These are phyloP conservation scores for Colletes gigas DNA, from an alignment of 1,140 invertebrate species.

Conservation along the genomic window DNA sequence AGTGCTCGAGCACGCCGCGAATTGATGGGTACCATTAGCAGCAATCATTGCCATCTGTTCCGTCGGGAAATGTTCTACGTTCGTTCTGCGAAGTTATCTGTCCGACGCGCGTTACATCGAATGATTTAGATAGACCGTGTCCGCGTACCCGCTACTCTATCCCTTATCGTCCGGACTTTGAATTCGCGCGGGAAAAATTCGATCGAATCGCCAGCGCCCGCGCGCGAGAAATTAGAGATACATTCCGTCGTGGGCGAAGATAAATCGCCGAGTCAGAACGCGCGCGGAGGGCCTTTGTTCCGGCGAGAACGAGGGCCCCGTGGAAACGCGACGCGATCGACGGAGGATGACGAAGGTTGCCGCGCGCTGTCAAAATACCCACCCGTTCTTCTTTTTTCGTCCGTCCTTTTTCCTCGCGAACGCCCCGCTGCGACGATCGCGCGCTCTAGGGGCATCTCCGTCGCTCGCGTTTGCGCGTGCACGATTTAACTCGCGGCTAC, in stretches of 20 bases:
- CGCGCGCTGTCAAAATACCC: slow-evolving; percentile 75
- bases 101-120: slow-evolving; percentile 25
- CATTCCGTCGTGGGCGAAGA: slow-evolving; percentile 5
- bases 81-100: slow-evolving; percentile 55
- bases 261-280: slow-evolving; percentile 36
- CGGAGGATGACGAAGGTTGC: slow-evolving; percentile 71
- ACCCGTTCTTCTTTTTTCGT: slow-evolving; percentile 49
- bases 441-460: slow-evolving; percentile 24
- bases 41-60: slow-evolving; percentile 64
- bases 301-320: slow-evolving; percentile 20
- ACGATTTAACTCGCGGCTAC: slow-evolving; percentile 53
- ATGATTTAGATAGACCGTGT: slow-evolving; percentile 46
- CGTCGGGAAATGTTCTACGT: slow-evolving; percentile 50
- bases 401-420: slow-evolving; percentile 14
- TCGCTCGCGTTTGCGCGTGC: not conserved
- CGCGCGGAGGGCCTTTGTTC: slow-evolving; percentile 49
- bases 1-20: slow-evolving; percentile 44
- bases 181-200: not conserved
- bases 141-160: slow-evolving; percentile 9
- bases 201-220: not conserved
- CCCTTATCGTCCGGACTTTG: not conserved
- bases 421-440: slow-evolving; percentile 68
- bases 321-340: slow-evolving; percentile 46
- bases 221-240: not conserved
- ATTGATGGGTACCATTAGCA: slow-evolving; percentile 64